A percentile compares a stretch with the other conserved stretches of the same genome.
Evolutionary conservation across 2,888 invertebrate species (phyloP).

Genomic region (Stenotaenia linearis): DNA sequence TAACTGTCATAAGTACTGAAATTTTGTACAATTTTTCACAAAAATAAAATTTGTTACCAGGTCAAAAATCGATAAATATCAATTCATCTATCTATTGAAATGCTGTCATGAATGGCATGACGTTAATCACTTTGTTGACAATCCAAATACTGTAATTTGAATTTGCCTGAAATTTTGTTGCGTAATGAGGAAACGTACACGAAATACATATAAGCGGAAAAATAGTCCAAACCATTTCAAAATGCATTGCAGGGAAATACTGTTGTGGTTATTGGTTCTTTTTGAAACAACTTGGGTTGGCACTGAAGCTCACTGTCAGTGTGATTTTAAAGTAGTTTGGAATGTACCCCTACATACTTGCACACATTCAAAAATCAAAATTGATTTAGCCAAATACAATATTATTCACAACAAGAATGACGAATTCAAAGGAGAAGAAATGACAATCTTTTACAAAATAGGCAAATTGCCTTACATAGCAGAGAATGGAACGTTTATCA

Average conservation of each 20-base stretch:
- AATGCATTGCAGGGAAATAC: not conserved
- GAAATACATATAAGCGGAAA: no score
- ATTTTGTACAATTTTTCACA: no score
- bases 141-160: no score
- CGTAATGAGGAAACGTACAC: no score
- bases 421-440: not conserved
- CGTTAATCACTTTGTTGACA: no score
- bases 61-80: no score
- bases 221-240: no score
- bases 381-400: not conserved
- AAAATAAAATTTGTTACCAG: no score
- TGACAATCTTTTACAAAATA: constrained; percentile 17
- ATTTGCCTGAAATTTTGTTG: no score
- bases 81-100: no score
- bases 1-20: no score
- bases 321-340: not conserved
- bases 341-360: not conserved
- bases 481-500: not conserved
- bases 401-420: not conserved
- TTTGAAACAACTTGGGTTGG: not conserved
- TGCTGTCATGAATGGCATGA: no score
- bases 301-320: not conserved
- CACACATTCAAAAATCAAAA: not conserved
- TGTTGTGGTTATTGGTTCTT: not conserved
- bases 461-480: constrained; percentile 13